Conservation (phyloP, 2,797 vertebrate species). For the Pangasius djambal region DNA sequence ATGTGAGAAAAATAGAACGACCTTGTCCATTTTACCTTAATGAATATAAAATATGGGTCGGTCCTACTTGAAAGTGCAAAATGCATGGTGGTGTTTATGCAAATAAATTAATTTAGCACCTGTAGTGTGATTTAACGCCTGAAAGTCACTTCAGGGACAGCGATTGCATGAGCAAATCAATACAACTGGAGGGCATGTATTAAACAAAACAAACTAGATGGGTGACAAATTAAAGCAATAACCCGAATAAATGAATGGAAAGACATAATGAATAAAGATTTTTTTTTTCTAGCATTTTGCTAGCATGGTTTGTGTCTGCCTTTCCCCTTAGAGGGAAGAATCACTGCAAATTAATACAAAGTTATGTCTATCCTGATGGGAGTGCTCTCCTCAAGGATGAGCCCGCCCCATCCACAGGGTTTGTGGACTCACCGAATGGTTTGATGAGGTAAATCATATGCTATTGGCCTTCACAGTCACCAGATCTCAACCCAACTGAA, state of each 20-base stretch:
- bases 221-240: not conserved
- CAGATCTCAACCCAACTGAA: not conserved
- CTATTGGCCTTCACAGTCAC: not conserved
- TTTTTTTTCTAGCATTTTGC: not conserved
- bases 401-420: too few species aligned
- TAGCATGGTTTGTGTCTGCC: not conserved
- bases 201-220: constrained; percentile 12
- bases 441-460: not conserved
- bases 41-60: not conserved
- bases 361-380: not conserved
- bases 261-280: not conserved
- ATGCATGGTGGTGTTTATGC: not conserved
- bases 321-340: not conserved
- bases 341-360: not conserved
- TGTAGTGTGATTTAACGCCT: not conserved
- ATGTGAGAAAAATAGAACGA: not conserved
- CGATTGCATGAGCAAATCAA: not conserved
- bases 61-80: not conserved
- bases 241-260: not conserved
- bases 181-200: not conserved
- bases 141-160: not conserved
- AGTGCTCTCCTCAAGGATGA: too few species aligned
- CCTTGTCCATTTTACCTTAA: not conserved
- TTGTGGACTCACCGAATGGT: not conserved
- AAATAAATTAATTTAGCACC: not conserved